A percentile compares a stretch with the other conserved stretches of the same genome.
Conservation (phyloP, 2,113 vertebrate genomes). For the Rhombomys opimus region DNA sequence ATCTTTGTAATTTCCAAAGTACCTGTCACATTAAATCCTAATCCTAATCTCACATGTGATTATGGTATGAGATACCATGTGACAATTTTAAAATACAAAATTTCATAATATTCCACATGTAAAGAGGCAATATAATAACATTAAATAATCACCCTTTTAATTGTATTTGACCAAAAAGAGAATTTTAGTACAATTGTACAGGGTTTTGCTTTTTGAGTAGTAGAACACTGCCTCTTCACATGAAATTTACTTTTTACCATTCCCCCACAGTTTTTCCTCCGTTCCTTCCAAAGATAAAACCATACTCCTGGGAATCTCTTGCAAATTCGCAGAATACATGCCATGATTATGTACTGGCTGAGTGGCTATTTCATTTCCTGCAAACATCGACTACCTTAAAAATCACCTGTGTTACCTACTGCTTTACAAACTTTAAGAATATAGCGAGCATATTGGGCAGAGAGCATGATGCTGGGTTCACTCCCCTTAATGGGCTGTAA, state of each 20-base stretch:
- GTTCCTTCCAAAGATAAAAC: not conserved
- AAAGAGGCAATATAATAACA: not conserved
- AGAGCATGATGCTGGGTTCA: no score
- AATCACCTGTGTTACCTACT: not conserved
- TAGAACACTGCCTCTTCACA: not conserved
- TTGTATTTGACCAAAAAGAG: not conserved
- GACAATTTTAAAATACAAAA: not conserved
- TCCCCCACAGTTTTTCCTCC: not conserved
- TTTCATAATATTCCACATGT: not conserved
- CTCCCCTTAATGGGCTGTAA: not conserved
- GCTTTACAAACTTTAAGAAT: not conserved
- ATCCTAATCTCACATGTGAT: not conserved
- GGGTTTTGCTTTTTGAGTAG: not conserved
- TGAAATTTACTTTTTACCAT: not conserved
- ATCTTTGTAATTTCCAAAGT: not conserved
- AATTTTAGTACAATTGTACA: not conserved
- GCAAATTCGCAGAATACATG: not conserved
- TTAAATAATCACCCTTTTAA: not conserved
- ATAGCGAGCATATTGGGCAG: not conserved
- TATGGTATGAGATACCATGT: not conserved
- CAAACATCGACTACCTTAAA: not conserved
- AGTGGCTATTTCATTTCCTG: not conserved
- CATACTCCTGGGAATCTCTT: not conserved
- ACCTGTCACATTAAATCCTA: not conserved
- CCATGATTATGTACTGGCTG: not conserved